A percentile compares a stretch with the other conserved stretches of the same genome.
Conservation (phyloP, 2,797 vertebrate species). For the Malurus leucopterus region DNA sequence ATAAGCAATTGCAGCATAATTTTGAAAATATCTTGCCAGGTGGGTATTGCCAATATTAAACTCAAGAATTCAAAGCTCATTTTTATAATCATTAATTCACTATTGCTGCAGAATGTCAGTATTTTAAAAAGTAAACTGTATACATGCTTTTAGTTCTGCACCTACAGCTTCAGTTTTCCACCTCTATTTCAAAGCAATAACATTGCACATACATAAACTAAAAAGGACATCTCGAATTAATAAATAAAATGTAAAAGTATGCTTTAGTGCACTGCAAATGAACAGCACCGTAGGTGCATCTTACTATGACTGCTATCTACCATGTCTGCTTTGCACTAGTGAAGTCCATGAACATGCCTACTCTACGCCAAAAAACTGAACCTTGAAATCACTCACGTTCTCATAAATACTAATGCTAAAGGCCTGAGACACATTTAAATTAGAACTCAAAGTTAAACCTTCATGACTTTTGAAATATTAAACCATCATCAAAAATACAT, state of each 20-base stretch:
- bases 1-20: background rate
- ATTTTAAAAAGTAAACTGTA: background rate
- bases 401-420: slow-evolving; percentile 55
- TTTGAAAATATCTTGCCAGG: background rate
- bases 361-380: slow-evolving; percentile 16
- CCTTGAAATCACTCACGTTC: slow-evolving; percentile 13
- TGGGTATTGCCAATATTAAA: background rate
- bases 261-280: background rate
- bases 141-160: background rate
- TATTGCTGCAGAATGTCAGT: background rate
- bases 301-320: background rate
- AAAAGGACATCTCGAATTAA: slow-evolving; percentile 11
- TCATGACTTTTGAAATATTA: slow-evolving; percentile 64
- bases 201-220: background rate
- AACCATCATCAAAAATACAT: slow-evolving; percentile 55
- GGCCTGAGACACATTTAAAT: slow-evolving; percentile 26
- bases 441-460: slow-evolving; percentile 43
- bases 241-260: background rate
- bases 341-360: background rate
- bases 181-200: background rate
- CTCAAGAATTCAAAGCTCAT: background rate
- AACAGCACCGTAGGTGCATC: background rate
- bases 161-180: background rate
- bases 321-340: background rate
- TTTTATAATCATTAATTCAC: background rate